Base-by-base conservation (phyloP, 2,113 vertebrate species). In the Melanerpes aurifrons region DNA sequence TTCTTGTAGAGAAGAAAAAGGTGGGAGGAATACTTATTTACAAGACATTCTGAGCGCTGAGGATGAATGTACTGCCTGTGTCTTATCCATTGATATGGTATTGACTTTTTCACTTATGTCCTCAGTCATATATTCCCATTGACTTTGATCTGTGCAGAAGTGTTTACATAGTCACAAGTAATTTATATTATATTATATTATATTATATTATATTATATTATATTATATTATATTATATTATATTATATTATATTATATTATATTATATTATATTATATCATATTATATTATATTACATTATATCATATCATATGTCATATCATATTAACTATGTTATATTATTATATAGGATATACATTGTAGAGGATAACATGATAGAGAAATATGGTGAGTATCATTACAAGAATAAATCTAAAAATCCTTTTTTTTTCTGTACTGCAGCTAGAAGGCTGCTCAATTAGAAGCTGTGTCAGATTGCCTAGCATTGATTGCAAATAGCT, bases 401-500 rank as follows among this genome's bases (percentile, higher is more conserved):
- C 74, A 82, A 69, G 43, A 69, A 67, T 73, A 79, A 73, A 75
- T 45, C 47, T 48, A 56, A 72, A 95, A 91, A 82, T 50, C 31
- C 31, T 62, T 84, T 82, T 92, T 90, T 74, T 90, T 76, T n/a
- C n/a, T 93, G 40, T 59, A 25, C 45, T 53, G 43, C 62, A 56
- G 19, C 35, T 59, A 93, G 21, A 29, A 95, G 73, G 63, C 64
- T 76, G 37, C 88, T 95, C 85, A 93, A 86, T 95, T 94, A 96
- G 87, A 93, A 90, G 37, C 66, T 79, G 43, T 88, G 82, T 94
- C 90, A 83, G 78, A 90, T 58, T 89, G 58, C 54, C 92, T 90
- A 69, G 35, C 92, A 95, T 83, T 95, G 91, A 96, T 82, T 94
- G 95, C 75, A 96, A 93, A 92, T 63, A 89, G 72, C 69, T 87